These are phyloP conservation scores for Geophilus truncorum DNA, from an alignment of 2,888 invertebrate species.

Conservation along the genomic window DNA sequence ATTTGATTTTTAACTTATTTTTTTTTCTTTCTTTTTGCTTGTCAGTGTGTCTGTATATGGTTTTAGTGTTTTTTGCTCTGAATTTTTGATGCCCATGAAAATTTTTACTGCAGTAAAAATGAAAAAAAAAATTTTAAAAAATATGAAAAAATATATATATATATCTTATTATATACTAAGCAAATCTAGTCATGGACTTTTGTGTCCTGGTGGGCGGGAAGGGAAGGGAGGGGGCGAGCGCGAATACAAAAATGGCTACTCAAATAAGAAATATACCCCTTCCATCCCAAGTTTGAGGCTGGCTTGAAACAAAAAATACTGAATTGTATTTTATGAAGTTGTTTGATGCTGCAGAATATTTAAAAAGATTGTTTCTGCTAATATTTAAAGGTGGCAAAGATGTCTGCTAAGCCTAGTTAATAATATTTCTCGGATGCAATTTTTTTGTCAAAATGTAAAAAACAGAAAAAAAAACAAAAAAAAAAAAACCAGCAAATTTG, in stretches of 20 bases:
- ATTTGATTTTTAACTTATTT: background rate
- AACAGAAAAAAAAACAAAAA: background rate
- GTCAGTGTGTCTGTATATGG: conserved; percentile 27
- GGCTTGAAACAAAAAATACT: conserved; percentile 12
- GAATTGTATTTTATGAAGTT: conserved; percentile 10
- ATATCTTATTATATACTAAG: conserved; percentile 33
- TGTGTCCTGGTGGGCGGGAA: background rate
- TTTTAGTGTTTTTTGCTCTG: conserved; percentile 21
- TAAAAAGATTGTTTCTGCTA: conserved; percentile 18
- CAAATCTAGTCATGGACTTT: conserved; percentile 20
- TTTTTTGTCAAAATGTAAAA: conserved; percentile 7
- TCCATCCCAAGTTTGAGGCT: conserved; percentile 9
- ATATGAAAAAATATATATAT: conserved; percentile 30
- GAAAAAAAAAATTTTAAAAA: conserved; percentile 30
- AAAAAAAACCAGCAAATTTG: background rate
- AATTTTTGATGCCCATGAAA: conserved; percentile 23
- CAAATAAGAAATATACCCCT: background rate
- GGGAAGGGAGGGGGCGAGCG: background rate
- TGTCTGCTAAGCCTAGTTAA: conserved; percentile 27
- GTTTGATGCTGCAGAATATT: conserved; percentile 25
- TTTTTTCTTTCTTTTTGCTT: conserved; percentile 9
- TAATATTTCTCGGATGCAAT: conserved; percentile 27
- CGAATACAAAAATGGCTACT: background rate
- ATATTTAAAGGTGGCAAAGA: conserved; percentile 13
- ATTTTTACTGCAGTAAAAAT: conserved; percentile 25